These are phyloP conservation scores for Protomyctophum bolini DNA, from an alignment of 2,113 vertebrate genomes.

Conservation along the genomic window DNA sequence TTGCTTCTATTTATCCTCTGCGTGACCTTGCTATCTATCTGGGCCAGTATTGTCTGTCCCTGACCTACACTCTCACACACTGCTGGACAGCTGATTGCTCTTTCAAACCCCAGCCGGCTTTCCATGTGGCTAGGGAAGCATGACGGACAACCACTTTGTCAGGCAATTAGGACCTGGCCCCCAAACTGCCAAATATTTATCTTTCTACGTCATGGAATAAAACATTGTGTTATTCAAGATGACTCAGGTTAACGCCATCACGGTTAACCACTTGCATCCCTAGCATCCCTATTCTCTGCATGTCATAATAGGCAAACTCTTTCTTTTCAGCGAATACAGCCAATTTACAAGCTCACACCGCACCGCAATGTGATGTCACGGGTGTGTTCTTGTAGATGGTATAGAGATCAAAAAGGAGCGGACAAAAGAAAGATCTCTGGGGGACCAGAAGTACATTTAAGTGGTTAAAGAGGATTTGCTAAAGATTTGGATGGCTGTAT, in stretches of 20 bases:
- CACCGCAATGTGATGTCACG: too few relatives aligned
- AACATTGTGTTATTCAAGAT: background rate
- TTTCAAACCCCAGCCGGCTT: background rate
- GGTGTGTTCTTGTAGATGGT: too few relatives aligned
- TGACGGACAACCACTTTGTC: background rate
- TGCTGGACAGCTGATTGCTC: background rate
- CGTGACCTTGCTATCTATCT: background rate
- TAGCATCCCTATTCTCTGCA: too few relatives aligned
- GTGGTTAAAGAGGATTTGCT: background rate
- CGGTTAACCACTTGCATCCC: too few relatives aligned
- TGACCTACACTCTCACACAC: background rate
- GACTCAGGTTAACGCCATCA: background rate
- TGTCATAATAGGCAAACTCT: too few relatives aligned
- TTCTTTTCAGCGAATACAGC: too few relatives aligned
- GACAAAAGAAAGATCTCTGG: too few relatives aligned
- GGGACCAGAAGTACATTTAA: too few relatives aligned
- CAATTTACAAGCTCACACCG: too few relatives aligned
- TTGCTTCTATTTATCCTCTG: background rate
- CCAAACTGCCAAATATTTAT: conserved; percentile 2
- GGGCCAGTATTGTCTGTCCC: background rate
- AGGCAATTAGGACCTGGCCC: background rate
- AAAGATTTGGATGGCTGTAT: background rate
- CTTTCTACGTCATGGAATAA: background rate
- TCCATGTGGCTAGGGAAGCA: background rate
- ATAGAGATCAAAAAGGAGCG: too few relatives aligned